Conservation (phyloP, 2,797 vertebrate species). For the Schizopygopsis pylzovi region DNA sequence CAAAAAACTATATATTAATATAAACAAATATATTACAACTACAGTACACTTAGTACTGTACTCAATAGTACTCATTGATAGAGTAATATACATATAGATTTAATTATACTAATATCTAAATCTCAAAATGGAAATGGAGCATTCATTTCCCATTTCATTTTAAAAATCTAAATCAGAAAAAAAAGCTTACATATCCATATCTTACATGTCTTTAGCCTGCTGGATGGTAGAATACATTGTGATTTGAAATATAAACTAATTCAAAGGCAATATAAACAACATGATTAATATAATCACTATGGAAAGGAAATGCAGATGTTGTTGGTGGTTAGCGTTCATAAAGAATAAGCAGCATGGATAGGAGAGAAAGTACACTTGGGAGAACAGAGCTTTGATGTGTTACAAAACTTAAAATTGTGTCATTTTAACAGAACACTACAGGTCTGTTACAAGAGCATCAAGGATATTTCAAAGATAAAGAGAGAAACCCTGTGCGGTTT, state of each 20-base stretch:
- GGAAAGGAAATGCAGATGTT: conserved; percentile 15
- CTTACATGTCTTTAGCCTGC: background rate
- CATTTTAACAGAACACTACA: background rate
- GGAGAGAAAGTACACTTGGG: background rate
- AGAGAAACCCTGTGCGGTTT: background rate
- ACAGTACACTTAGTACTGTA: background rate
- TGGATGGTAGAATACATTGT: background rate
- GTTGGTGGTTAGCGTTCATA: background rate
- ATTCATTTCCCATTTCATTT: background rate
- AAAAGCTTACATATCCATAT: background rate
- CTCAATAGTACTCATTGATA: background rate
- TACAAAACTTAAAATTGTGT: background rate
- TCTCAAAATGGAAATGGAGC: background rate
- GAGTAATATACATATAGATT: background rate
- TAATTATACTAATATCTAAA: background rate
- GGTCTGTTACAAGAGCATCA: background rate
- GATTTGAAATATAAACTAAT: background rate
- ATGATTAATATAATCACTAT: background rate
- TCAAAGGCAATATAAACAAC: conserved; percentile 8
- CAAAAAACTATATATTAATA: background rate
- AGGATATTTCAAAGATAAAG: background rate
- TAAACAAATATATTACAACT: background rate
- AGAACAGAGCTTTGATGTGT: background rate
- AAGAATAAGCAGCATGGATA: background rate
- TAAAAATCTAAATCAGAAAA: background rate